Base-by-base conservation (phyloP, 2,797 vertebrate species). In the Delichon dasypus region DNA sequence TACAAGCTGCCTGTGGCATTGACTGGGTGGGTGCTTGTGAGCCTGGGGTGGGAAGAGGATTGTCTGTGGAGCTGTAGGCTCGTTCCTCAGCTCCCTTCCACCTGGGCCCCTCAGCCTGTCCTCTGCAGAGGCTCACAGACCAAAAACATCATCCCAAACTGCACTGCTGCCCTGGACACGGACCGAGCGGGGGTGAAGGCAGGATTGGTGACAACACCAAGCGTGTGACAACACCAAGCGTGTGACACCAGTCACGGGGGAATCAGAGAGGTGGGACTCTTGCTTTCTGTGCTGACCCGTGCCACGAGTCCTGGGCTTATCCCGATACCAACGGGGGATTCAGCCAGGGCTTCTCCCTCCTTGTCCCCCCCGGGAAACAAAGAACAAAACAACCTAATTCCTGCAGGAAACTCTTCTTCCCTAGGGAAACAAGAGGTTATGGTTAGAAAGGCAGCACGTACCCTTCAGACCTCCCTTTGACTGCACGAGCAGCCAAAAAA, bases 151-250 rank as follows among this genome's bases (percentile, higher is more conserved):
- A 17, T 4, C 53, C 51, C 12, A 27, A 70, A 22, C 11, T 4
- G 42, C 20, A 0, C 40, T 32, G 66, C 36, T 65, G 68, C 87
- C 73, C 48, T 11, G 55, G 38, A 15, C 47, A 22, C 0, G 0
- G 61, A 25, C 44, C 5, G 2, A 21, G 74, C 20, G 20, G 45
- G 36, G 54, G 20, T n/a, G 50, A 50, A 34, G 54, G 78, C 74
- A 6, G 17, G 26, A 62, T 12, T 38, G 38, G 44, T 1, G 70
- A n/a, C 9, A n/a, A 0, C 9, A 2, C 7, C 20, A 1, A 29
- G 51, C 1, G 2, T 16, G 44, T 1, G 70, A n/a, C 9, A n/a
- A 0, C 9, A 2, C 7, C 20, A 1, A 32, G 51, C 1, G 2
- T 16, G 27, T 45, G 57, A 9, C 11, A 3, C 26, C 2, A 1